Evolutionary conservation across 2,113 vertebrate species (phyloP).

Genomic region (Petromus typicus): DNA sequence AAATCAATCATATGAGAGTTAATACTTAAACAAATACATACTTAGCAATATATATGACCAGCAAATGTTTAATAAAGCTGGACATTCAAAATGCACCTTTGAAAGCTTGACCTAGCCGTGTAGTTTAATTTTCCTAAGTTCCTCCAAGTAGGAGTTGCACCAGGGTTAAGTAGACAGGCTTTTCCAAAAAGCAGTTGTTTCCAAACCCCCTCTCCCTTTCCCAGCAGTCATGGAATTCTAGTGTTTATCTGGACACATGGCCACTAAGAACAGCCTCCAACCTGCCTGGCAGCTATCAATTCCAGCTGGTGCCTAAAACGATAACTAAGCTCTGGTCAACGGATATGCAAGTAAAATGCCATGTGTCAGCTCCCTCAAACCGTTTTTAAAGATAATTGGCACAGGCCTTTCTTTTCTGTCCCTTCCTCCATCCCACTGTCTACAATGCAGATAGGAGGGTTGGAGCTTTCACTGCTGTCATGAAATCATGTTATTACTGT

Average conservation of each 20-base stretch:
- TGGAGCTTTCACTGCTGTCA: background rate
- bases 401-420: background rate
- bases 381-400: background rate
- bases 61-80: slow-evolving; percentile 13
- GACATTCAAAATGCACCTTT: background rate
- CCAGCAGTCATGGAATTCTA: background rate
- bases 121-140: background rate
- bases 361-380: background rate
- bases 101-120: background rate
- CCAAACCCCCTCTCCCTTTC: background rate
- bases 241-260: background rate
- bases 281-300: background rate
- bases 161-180: background rate
- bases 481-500: background rate
- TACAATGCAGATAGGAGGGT: background rate
- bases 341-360: background rate
- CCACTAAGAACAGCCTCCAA: background rate
- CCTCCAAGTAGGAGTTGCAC: background rate
- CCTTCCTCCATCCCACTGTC: background rate
- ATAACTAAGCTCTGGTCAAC: background rate
- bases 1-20: slow-evolving; percentile 61
- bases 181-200: background rate
- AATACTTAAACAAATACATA: background rate
- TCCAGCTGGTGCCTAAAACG: background rate
- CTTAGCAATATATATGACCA: background rate